Evolutionary conservation across 1,140 invertebrate genomes (phyloP).

Genomic region (Cydia splendana): DNA sequence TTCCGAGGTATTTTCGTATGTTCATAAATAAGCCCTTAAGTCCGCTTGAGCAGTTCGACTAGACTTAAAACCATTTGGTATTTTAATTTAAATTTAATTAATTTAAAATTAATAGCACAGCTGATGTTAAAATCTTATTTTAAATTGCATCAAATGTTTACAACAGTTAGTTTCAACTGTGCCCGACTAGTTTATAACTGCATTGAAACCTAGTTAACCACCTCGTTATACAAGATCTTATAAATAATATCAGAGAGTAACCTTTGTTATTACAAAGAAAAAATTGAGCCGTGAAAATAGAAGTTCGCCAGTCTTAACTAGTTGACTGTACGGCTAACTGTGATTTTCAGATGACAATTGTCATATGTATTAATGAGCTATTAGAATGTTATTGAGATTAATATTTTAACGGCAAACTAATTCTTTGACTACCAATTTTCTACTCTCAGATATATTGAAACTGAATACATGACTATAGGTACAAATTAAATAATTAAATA

Average conservation of each 20-base stretch:
- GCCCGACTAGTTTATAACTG: conserved; percentile 11
- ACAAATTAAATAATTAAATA: conserved; percentile 1
- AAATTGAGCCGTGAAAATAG: too few species aligned
- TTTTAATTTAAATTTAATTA: conserved; percentile 37
- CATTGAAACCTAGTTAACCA: neutral
- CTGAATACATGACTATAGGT: neutral
- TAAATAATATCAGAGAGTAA: neutral
- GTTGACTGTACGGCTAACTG: too few species aligned
- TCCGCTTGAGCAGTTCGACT: conserved; percentile 44
- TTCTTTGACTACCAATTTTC: neutral
- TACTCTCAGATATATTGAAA: neutral
- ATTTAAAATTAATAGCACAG: conserved; percentile 35
- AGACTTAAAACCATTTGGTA: conserved; percentile 51
- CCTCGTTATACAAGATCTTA: neutral
- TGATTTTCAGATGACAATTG: too few species aligned
- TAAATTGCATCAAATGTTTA: conserved; percentile 21
- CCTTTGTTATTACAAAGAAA: neutral
- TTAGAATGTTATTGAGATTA: too few species aligned
- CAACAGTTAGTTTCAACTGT: conserved; percentile 3
- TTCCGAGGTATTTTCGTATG: neutral
- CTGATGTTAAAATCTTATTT: conserved; percentile 17
- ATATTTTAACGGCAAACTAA: neutral
- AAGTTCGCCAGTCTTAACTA: too few species aligned
- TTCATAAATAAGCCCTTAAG: conserved; percentile 39
- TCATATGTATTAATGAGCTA: too few species aligned